Base-by-base conservation (phyloP, 2,797 vertebrate species). In the Oreortyx pictus region DNA sequence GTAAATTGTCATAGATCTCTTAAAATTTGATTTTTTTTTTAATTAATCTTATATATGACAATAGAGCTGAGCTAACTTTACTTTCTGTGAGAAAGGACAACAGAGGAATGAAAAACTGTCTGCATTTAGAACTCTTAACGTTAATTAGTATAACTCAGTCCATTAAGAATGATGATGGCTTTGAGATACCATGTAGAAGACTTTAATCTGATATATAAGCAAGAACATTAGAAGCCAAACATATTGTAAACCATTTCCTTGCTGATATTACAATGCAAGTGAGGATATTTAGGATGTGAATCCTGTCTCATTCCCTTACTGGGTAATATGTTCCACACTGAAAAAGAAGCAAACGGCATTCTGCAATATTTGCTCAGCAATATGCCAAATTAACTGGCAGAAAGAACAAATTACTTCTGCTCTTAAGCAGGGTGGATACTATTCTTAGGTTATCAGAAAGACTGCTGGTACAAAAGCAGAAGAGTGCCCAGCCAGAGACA, bases 131-230 rank as follows among this genome's bases (percentile, higher is more conserved):
- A 93, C 93, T 59, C 17, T 94, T 93, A 94, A 73, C 16, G 5
- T 92, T 97, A 92, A 96, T 92, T 94, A 96, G 64, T 65, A 70
- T 82, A 96, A 92, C 44, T 87, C 86, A 94, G 82, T 85, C 80
- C 54, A 92, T 94, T 96, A 96, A 95, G 52, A 92, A 93, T 44
- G 88, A 72, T 46, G 35, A 72, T 46, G 35, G 85, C 92, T 92
- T 89, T 67, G 66, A 72, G 82, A 92, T 35, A 89, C 52, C 19
- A 5, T 27, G 64, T 4, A 71, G 83, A 52, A 74, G 52, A 50
- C 47, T 93, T 89, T 92, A 91, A 89, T 91, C 77, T 59, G 35
- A 89, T 86, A 64, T 64, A 90, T 86, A 79, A 89, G 68, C 19
- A 87, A 65, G 59, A 93, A 65, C 25, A 33, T 62, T 77, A 89